Evolutionary conservation across 2,113 vertebrate genomes (phyloP).

Genomic region (Nettapus auritus): DNA sequence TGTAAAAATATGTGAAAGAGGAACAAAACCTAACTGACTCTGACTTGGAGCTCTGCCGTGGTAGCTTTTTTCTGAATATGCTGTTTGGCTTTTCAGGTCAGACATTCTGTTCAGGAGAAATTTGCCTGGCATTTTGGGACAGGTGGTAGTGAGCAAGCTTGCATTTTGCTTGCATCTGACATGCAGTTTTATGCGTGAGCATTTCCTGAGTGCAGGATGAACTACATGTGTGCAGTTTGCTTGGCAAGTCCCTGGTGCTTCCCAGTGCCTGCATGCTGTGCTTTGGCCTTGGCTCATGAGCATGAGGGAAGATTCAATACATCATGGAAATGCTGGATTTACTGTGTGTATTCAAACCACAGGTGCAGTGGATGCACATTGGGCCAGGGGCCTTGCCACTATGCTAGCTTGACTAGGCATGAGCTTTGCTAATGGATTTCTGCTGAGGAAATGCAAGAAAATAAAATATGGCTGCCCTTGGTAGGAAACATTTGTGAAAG

Average conservation of each 20-base stretch:
- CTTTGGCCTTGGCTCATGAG: neutral
- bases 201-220: neutral
- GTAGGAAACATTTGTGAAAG: neutral
- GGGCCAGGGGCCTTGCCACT: neutral
- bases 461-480: neutral
- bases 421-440: neutral
- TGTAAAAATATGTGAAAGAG: neutral
- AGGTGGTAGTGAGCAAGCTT: neutral
- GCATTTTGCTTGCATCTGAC: neutral
- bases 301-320: neutral
- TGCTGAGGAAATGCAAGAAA: neutral
- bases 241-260: neutral
- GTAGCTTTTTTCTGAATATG: neutral
- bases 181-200: fast-evolving
- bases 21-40: neutral
- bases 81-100: neutral
- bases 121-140: neutral
- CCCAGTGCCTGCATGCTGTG: neutral
- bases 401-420: fast-evolving
- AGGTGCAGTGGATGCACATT: neutral
- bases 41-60: fast-evolving
- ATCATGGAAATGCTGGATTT: neutral
- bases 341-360: no score
- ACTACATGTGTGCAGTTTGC: fast-evolving
- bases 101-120: neutral